Evolutionary conservation across 2,888 invertebrate species (phyloP).

Genomic region (Dastarcus helophoroides): DNA sequence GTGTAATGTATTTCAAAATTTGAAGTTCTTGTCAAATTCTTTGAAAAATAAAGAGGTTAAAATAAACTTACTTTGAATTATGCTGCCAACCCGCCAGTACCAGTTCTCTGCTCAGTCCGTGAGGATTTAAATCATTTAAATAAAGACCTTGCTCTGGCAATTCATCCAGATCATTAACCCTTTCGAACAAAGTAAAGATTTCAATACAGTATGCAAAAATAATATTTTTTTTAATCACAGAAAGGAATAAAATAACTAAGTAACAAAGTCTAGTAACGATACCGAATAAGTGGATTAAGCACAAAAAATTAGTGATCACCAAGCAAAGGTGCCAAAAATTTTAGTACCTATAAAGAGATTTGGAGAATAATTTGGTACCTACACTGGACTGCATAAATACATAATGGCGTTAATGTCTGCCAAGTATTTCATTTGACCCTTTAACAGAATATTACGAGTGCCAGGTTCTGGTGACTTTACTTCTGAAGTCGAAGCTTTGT

Average conservation of each 20-base stretch:
- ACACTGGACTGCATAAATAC: conserved; percentile 80
- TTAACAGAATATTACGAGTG: conserved; percentile 56
- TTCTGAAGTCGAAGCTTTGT: not conserved
- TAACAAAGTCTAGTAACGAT: too few relatives aligned
- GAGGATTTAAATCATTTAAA: conserved; percentile 70
- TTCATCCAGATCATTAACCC: conserved; percentile 73
- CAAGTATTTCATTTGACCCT: conserved; percentile 76
- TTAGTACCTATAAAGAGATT: too few relatives aligned
- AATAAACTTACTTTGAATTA: conserved; percentile 48
- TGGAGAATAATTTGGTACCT: conserved; percentile 34
- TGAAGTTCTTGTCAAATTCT: too few relatives aligned
- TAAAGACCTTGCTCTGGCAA: conserved; percentile 63
- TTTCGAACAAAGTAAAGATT: too few relatives aligned
- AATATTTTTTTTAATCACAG: too few relatives aligned
- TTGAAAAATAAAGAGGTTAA: too few relatives aligned
- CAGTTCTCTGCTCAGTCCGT: conserved; percentile 71
- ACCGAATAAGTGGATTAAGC: too few relatives aligned
- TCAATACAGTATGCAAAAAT: too few relatives aligned
- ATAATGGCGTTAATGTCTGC: conserved; percentile 70
- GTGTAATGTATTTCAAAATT: too few relatives aligned
- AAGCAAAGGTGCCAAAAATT: not conserved
- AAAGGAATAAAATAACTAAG: too few relatives aligned
- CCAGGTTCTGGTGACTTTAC: conserved; percentile 36
- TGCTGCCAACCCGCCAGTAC: conserved; percentile 77
- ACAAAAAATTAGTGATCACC: conserved; percentile 1